Base-by-base conservation (phyloP, 2,113 vertebrate species). In the Telmatochromis sp. region DNA sequence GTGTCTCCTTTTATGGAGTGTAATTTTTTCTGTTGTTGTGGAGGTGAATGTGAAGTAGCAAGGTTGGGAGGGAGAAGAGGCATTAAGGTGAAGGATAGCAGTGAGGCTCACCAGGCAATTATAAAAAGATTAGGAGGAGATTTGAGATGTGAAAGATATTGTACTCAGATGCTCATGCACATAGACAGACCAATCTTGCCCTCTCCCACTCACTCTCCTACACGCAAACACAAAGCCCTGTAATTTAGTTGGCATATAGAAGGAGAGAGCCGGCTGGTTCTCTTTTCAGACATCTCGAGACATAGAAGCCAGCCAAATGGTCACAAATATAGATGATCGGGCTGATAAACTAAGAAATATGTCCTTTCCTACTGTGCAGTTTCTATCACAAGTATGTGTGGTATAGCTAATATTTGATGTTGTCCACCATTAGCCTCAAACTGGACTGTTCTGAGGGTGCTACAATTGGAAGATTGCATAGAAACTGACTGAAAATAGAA, bases 81-180 rank as follows among this genome's bases (percentile, higher is more conserved):
- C 65, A 86, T 92, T 89, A 90, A 80, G 81, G 80, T 80, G 86
- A 78, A 63, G 68, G 84, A 89, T 14, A 82, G 85, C 83, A 40
- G 65, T 71, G 86, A 87, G 83, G 90, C 93, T 95, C 89, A 93
- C 84, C 82, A 93, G 85, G 93, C 93, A 94, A 94, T 96, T 95
- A 95, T 87, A 94, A 93, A 82, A 85, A 94, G 92, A 96, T 95
- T 92, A 95, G 50, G 83, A 37, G 37, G 87, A 94, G 91, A 90
- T 92, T 90, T 90, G 83, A 90, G 89, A 92, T 88, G 82, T 84
- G 89, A 87, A 80, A 63, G 79, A 79, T 93, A 79, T 88, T 92
- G 80, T 86, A 81, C 82, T 87, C 4, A 37, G 80, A 87, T 86
- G 83, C 80, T 91, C 60, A 73, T 86, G 79, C 89, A 87, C 86